phyloP scores from a whole-genome alignment of 2,797 vertebrate species.

The Hephaestus fuliginosus region DNA sequence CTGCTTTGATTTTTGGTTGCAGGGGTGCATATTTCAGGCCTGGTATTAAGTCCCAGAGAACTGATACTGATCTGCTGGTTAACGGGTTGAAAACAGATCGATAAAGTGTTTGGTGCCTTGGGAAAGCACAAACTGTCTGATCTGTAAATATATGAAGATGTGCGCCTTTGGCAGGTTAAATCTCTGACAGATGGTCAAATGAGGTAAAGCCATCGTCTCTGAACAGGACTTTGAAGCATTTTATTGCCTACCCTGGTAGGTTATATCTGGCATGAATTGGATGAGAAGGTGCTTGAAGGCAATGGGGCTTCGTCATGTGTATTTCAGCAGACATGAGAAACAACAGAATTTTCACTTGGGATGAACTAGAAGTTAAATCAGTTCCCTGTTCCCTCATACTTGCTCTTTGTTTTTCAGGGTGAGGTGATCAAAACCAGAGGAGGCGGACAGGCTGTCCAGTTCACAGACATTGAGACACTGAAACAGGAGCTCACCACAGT shows the following conservation, averaged over 20 bases:
- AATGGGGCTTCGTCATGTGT: neutral
- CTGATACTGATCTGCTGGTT: neutral
- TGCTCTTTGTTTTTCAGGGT: slow-evolving; percentile 81
- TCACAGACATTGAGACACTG: slow-evolving; percentile 95
- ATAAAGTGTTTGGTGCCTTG: neutral
- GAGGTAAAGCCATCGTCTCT: neutral
- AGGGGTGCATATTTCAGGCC: neutral
- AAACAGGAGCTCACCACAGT: slow-evolving; percentile 89
- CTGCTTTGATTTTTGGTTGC: slow-evolving; percentile 1
- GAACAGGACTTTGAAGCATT: neutral
- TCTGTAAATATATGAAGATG: neutral
- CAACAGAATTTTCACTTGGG: neutral
- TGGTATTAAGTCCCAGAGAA: neutral
- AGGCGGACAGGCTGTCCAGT: slow-evolving; percentile 95
- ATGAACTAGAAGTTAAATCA: neutral
- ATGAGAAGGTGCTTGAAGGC: too few relatives aligned
- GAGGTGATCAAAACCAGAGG: slow-evolving; percentile 95
- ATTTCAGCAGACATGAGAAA: neutral
- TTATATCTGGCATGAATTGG: neutral
- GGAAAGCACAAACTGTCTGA: neutral
- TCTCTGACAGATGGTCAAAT: neutral
- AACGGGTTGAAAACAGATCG: neutral
- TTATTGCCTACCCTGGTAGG: neutral
- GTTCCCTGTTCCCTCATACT: neutral
- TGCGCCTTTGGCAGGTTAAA: too few relatives aligned